Evolutionary conservation across 1,140 invertebrate genomes (phyloP), one percentile per base, ranked within the genome.

Genomic region (Holotrichia oblita): DNA sequence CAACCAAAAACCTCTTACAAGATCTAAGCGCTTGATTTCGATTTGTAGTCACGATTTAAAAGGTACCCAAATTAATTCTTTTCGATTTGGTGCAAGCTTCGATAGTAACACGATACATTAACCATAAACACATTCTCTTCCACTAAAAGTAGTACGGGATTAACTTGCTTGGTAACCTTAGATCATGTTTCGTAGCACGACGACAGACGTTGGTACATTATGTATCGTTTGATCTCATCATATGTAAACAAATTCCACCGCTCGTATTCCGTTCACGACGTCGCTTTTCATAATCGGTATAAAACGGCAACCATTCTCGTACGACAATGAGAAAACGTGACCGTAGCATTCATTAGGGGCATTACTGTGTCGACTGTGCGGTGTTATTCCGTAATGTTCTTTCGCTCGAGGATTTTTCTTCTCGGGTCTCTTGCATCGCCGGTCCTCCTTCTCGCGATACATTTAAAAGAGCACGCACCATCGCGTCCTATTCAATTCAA

Each of bases 401-500:
- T 20, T 69, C 17, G 48, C 17, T 17, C 48, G 48, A 20, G n/a
- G 61, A 69, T 17, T 22, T 69, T 55, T 55, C 17, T 55, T 14
- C n/a, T 14, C n/a, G 14, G 14, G 14, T 55, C n/a, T n/a, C n/a
- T n/a, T n/a, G n/a, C n/a, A n/a, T n/a, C n/a, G n/a, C n/a, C 48
- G 48, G 14, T 55, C 48, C 48, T 55, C 48, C 48, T 55, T 55
- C 14, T 55, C 42, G 48, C 6, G 48, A 69, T 69, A 22, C 27
- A 69, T 69, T 69, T 27, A 69, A 69, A 34, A 34, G 27, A 34
- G 17, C 61, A 69, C 61, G 61, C 61, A 69, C 61, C 61, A 69
- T 69, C 61, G 61, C 20, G 22, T 69, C 61, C 61, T 69, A 69
- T 69, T 69, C 61, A 69, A 69, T 69, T 69, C 61, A 69, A 69